Conservation (phyloP, 2,888 invertebrate genomes). For the Eurytoma californica region DNA sequence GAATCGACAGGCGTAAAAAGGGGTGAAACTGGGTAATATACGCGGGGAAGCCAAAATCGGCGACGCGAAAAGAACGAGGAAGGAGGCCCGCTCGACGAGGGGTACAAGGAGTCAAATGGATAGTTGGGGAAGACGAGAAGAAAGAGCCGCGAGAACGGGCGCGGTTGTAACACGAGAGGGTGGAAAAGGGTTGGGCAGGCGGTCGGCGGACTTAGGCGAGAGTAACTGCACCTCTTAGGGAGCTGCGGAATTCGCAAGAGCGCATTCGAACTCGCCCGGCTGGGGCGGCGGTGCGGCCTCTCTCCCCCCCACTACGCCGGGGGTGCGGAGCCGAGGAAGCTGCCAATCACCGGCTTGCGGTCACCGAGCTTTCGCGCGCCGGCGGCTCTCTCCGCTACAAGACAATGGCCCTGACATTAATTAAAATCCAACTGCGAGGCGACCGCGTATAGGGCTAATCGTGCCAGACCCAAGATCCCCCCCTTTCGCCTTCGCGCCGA, state of each 20-base stretch:
- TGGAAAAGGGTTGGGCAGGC: constrained; percentile 29
- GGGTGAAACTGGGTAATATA: too few species aligned
- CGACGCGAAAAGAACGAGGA: too few species aligned
- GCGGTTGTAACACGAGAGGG: neutral
- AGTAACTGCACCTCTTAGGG: constrained; percentile 31
- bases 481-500: neutral
- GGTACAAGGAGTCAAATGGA: neutral
- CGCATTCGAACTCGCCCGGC: constrained; percentile 25
- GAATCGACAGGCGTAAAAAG: too few species aligned
- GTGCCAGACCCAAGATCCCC: neutral
- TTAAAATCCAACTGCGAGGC: constrained; percentile 55
- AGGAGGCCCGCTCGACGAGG: too few species aligned
- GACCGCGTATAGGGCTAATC: constrained; percentile 46
- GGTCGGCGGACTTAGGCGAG: neutral
- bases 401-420: constrained; percentile 55
- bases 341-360: constrained; percentile 58
- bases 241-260: constrained; percentile 28
- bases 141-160: neutral
- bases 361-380: constrained; percentile 18
- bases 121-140: constrained; percentile 11
- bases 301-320: neutral
- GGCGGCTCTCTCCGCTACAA: constrained; percentile 3
- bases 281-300: neutral
- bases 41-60: too few species aligned
- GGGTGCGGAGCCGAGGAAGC: constrained; percentile 26